Evolutionary conservation across 2,797 vertebrate genomes (phyloP), one percentile per base, ranked within the genome.

Genomic region (Gadopsis bispinosus): DNA sequence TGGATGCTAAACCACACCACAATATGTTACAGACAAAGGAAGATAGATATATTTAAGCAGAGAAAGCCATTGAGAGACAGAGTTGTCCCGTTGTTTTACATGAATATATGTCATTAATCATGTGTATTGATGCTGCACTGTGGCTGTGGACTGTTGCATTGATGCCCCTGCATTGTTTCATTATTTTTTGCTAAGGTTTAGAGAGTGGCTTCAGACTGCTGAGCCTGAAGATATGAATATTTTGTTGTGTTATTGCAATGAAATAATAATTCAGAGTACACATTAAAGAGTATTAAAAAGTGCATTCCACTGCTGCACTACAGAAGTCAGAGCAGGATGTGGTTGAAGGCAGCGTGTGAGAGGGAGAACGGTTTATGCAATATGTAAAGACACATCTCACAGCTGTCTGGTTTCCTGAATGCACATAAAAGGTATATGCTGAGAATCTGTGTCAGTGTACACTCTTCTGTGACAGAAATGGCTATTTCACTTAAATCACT

Each of bases 271-370:
- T 76, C 45, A 77, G 48, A 66, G 61, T 12, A 19, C 7, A 69
- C 50, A 50, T 69, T 69, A 68, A 64, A 76, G 47, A 22, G 35
- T 70, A 39, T 39, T 39, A 39, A 39, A 39, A 6, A 39, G 31
- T 75, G 71, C 56, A 39, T 85, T 80, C 22, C 54, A 37, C 61
- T 75, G 69, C 69, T 59, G 69, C 70, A 59, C 22, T 47, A 37
- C 60, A 64, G 45, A 81, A 69, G 71, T 70, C 58, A 83, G 66
- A 80, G 69, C 88, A 91, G 92, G 89, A 92, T 89, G 92, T 85
- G 87, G 88, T 83, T 69, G 20, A 50, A 58, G 9, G 43, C 22
- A 39, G 48, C 43, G 22, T 35, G 31, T 56, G 20, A 43, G 48
- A 62, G 53, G 26, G 54, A 73, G 51, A 29, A 64, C 3, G 8